These are phyloP conservation scores for Uloborus plumipes DNA, from an alignment of 2,888 invertebrate species.

Conservation along the genomic window DNA sequence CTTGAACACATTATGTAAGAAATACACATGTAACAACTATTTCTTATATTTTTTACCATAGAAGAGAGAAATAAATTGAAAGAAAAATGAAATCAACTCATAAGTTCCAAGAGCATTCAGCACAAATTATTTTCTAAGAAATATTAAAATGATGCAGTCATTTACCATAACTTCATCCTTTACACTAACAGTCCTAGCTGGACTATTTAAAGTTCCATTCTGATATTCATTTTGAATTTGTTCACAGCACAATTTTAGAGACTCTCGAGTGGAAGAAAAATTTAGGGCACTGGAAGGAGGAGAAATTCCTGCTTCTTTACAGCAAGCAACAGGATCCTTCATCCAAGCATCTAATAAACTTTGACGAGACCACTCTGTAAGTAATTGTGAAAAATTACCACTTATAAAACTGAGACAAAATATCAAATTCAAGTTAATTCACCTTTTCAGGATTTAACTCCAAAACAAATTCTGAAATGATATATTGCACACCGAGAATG, in stretches of 20 bases:
- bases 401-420: too few relatives aligned
- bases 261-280: constrained; percentile 42
- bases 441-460: too few relatives aligned
- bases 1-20: too few relatives aligned
- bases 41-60: background rate
- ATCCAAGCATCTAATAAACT: constrained; percentile 79
- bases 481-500: too few relatives aligned
- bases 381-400: too few relatives aligned
- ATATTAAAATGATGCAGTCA: background rate
- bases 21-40: background rate
- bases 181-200: constrained; percentile 53
- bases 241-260: constrained; percentile 69
- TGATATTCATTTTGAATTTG: constrained; percentile 66
- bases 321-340: constrained; percentile 78
- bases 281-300: constrained; percentile 75
- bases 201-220: constrained; percentile 66
- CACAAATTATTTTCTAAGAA: background rate
- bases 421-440: too few relatives aligned
- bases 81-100: too few relatives aligned
- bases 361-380: constrained; percentile 79
- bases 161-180: constrained; percentile 64
- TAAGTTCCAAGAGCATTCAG: too few relatives aligned
- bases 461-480: too few relatives aligned
- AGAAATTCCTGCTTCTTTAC: constrained; percentile 78
- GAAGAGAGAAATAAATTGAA: too few relatives aligned